Evolutionary conservation across 2,888 invertebrate species (phyloP).

Genomic region (Aspidiotus destructor): DNA sequence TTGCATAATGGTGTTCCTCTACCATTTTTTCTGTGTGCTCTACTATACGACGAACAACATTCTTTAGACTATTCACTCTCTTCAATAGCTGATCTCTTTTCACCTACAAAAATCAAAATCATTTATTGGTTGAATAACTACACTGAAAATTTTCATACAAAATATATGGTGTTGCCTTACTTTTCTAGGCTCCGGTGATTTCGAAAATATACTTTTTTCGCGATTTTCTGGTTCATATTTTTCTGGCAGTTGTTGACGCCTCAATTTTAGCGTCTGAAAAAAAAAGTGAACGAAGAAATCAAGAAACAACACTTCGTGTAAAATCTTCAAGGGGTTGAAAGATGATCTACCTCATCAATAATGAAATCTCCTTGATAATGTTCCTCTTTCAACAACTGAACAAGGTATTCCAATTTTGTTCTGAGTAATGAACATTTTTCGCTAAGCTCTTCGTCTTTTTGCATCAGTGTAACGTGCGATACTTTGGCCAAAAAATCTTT

Average conservation of each 20-base stretch:
- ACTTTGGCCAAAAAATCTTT: constrained; percentile 61
- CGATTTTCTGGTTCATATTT: no score
- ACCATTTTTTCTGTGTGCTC: constrained; percentile 66
- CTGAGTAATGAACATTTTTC: constrained; percentile 63
- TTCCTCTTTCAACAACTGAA: constrained; percentile 54
- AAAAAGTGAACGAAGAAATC: no score
- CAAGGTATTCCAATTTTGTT: constrained; percentile 62
- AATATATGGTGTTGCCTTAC: no score
- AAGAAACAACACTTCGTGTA: no score
- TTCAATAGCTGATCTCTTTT: constrained; percentile 47
- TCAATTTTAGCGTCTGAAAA: no score
- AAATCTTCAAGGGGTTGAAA: no score
- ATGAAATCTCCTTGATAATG: constrained; percentile 35
- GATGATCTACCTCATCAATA: no score
- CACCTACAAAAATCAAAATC: constrained; percentile 23
- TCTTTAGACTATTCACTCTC: constrained; percentile 71
- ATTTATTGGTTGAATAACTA: no score
- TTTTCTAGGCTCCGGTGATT: no score
- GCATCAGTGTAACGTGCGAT: constrained; percentile 49
- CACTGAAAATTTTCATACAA: no score
- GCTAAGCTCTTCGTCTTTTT: constrained; percentile 53
- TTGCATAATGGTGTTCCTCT: constrained; percentile 44
- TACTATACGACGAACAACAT: constrained; percentile 67
- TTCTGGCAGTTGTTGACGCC: no score
- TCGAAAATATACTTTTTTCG: no score